Percentiles rank a stretch among this genome's conserved stretches.
These are phyloP conservation scores for Cotesia vestalis DNA, from an alignment of 1,140 invertebrate species.

Conservation along the genomic window DNA sequence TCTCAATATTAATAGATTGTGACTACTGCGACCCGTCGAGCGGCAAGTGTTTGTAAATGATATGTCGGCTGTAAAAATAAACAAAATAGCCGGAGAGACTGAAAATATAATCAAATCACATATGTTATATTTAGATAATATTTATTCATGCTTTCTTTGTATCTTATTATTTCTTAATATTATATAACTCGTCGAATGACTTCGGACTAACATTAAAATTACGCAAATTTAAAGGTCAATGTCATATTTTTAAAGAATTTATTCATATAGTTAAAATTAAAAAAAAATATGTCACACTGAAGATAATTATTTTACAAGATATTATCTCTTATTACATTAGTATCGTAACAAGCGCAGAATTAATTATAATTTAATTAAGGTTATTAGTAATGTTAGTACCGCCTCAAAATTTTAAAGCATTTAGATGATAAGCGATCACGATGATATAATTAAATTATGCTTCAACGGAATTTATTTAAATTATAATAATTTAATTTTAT, in stretches of 20 bases:
- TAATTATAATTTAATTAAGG: constrained; percentile 1
- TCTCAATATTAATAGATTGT: constrained; percentile 1
- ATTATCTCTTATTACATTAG: too few relatives aligned
- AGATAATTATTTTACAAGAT: too few relatives aligned
- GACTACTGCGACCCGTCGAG: background rate
- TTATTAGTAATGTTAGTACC: background rate
- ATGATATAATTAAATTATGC: background rate
- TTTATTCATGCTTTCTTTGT: background rate
- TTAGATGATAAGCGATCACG: background rate
- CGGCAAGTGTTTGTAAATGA: background rate
- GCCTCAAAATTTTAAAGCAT: background rate
- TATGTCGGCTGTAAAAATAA: background rate
- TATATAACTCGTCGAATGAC: background rate
- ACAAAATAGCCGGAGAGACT: background rate
- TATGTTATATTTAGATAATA: background rate
- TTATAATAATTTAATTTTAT: too few relatives aligned
- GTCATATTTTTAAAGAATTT: too few relatives aligned
- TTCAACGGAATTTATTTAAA: background rate
- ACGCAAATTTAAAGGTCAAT: background rate
- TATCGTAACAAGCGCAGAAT: background rate
- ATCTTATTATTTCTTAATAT: background rate
- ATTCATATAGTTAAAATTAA: too few relatives aligned
- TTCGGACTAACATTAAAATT: background rate
- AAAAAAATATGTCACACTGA: background rate
- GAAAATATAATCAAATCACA: constrained; percentile 5